These are phyloP conservation scores for Gastrophryne carolinensis DNA, from an alignment of 2,797 vertebrate species.

Conservation along the genomic window DNA sequence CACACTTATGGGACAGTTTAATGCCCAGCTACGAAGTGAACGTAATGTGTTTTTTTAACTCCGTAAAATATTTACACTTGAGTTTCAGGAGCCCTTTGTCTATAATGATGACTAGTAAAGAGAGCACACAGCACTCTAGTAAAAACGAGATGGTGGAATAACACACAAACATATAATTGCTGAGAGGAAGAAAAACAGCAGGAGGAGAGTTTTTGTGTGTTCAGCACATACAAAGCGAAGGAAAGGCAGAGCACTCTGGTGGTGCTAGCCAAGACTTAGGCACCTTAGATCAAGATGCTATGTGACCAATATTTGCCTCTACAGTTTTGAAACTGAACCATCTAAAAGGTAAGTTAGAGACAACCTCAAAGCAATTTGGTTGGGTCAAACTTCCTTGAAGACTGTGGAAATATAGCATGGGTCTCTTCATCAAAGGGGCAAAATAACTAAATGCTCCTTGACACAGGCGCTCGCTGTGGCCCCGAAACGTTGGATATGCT, in stretches of 20 bases:
- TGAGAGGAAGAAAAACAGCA: slow-evolving; percentile 27
- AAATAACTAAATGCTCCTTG: too few relatives aligned
- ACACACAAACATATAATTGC: slow-evolving; percentile 25
- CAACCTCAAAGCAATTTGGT: too few relatives aligned
- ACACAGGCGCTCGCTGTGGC: too few relatives aligned
- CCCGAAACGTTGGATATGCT: too few relatives aligned
- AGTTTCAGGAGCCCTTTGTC: neutral
- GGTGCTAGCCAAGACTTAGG: neutral
- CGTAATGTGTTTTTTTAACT: neutral
- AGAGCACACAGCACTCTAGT: neutral
- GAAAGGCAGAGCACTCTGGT: neutral
- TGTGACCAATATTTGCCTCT: too few relatives aligned
- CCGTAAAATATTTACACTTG: neutral
- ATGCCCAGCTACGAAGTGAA: slow-evolving; percentile 35
- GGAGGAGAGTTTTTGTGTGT: neutral
- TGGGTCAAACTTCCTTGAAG: too few relatives aligned
- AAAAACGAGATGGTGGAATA: neutral
- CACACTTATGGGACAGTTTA: neutral
- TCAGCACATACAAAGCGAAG: slow-evolving; percentile 6
- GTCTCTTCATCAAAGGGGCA: too few relatives aligned
- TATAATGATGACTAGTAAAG: neutral
- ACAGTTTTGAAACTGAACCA: too few relatives aligned
- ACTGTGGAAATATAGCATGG: too few relatives aligned
- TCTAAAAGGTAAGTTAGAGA: too few relatives aligned
- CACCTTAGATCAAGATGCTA: too few relatives aligned